Percentiles rank a stretch among this genome's conserved stretches.
Conservation (phyloP, 1,140 invertebrate genomes). For the Neoseiulus cucumeris region DNA sequence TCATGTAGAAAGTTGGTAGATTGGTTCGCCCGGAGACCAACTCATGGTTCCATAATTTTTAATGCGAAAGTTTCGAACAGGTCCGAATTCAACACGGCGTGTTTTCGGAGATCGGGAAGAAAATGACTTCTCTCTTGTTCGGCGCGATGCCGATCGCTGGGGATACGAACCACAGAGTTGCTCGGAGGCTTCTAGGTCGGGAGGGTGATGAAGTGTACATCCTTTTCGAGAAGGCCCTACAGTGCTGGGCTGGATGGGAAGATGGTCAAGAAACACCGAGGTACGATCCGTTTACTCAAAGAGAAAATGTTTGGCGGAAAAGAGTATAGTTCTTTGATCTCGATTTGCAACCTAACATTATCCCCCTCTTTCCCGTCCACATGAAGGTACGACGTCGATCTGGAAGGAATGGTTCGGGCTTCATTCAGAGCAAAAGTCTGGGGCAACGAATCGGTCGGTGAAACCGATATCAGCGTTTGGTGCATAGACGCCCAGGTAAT, state of each 20-base stretch:
- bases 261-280: not conserved
- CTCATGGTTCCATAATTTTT: too few species aligned
- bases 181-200: not conserved
- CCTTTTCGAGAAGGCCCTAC: not conserved
- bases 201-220: not conserved
- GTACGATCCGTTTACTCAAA: not conserved
- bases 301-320: too few species aligned
- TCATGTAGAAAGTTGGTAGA: too few species aligned
- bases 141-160: slow-evolving; percentile 2
- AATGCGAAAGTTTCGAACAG: not conserved
- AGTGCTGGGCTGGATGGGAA: not conserved
- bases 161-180: not conserved
- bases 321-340: too few species aligned
- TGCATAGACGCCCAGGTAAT: slow-evolving; percentile 8
- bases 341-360: too few species aligned
- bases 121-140: not conserved
- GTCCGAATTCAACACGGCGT: slow-evolving; percentile 1
- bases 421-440: not conserved
- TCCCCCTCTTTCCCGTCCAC: too few species aligned
- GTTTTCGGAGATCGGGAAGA: not conserved
- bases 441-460: not conserved
- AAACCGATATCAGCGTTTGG: not conserved
- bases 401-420: not conserved
- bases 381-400: not conserved
- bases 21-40: too few species aligned